Percentiles rank a stretch among this genome's conserved stretches.
Evolutionary conservation across 2,888 invertebrate genomes (phyloP).

Genomic region (Linyphia triangularis): DNA sequence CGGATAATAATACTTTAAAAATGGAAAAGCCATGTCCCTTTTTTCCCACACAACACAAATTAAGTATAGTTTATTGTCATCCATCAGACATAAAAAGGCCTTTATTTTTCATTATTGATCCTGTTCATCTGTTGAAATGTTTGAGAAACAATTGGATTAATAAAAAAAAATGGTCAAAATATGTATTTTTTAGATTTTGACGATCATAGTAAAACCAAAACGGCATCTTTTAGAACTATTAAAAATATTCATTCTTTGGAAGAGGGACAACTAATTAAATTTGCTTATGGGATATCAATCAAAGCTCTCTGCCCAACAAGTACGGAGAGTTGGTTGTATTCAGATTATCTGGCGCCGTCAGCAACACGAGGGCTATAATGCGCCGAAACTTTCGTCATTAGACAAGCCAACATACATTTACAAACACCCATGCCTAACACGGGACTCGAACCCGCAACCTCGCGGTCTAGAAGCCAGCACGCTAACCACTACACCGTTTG

Average conservation of each 20-base stretch:
- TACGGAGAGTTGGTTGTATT: too few species aligned
- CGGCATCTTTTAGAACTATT: neutral
- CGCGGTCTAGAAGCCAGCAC: too few species aligned
- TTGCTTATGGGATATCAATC: neutral
- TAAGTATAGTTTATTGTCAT: neutral
- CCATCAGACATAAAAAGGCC: neutral
- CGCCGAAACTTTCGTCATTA: too few species aligned
- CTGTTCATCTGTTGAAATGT: neutral
- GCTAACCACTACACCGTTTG: too few species aligned
- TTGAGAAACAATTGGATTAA: constrained; percentile 8
- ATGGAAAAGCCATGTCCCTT: neutral
- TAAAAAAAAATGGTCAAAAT: neutral
- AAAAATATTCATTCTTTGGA: constrained; percentile 5
- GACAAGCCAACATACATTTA: too few species aligned
- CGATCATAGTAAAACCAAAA: neutral
- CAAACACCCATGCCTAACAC: too few species aligned
- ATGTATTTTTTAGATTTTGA: constrained; percentile 8
- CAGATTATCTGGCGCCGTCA: too few species aligned
- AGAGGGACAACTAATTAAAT: neutral
- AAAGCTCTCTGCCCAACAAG: neutral
- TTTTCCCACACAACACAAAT: neutral
- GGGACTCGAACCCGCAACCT: too few species aligned
- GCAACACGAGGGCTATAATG: too few species aligned
- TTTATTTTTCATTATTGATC: neutral
- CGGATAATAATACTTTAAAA: neutral